Evolutionary conservation across 2,113 vertebrate species (phyloP).

Genomic region (Canis aureus): DNA sequence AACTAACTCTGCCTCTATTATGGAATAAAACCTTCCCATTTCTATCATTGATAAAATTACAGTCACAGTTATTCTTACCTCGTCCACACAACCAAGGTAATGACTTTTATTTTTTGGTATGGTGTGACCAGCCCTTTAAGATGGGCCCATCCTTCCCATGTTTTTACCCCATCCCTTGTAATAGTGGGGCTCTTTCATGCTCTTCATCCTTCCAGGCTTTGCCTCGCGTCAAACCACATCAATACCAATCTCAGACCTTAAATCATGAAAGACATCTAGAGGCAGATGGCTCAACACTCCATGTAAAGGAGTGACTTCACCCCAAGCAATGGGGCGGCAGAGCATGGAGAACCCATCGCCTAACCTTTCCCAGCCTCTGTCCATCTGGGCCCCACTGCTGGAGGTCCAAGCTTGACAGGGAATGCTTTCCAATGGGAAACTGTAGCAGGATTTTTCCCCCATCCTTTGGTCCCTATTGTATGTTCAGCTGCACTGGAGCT

Average conservation of each 20-base stretch:
- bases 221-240: neutral
- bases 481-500: slow-evolving; percentile 84
- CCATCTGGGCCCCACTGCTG: slow-evolving; percentile 50
- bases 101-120: neutral
- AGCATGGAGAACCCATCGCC: slow-evolving; percentile 57
- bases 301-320: neutral
- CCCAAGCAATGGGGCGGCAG: neutral
- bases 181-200: neutral
- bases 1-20: neutral
- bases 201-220: neutral
- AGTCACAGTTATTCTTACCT: neutral
- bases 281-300: neutral
- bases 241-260: slow-evolving; percentile 23
- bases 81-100: neutral
- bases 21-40: neutral
- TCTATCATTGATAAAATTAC: neutral
- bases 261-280: slow-evolving; percentile 34
- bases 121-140: neutral
- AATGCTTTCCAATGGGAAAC: slow-evolving; percentile 74
- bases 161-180: neutral
- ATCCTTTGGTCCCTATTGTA: slow-evolving; percentile 71
- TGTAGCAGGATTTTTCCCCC: slow-evolving; percentile 66
- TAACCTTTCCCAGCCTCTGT: slow-evolving; percentile 78
- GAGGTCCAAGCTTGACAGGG: slow-evolving; percentile 71
- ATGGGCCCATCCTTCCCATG: neutral